Conservation (phyloP, 2,797 vertebrate genomes). For the Hybognathus amarus region DNA sequence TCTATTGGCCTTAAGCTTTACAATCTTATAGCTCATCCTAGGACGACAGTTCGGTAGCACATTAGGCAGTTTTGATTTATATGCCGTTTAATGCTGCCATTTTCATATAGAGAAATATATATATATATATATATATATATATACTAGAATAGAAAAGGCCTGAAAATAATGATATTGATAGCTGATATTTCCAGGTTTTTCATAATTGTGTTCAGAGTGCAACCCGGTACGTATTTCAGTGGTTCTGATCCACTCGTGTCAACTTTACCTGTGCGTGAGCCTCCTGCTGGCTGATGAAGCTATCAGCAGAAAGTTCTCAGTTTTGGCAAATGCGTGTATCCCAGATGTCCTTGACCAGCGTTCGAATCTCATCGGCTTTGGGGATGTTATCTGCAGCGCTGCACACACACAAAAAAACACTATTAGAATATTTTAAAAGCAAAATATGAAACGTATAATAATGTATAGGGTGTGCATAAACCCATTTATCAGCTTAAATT, state of each 20-base stretch:
- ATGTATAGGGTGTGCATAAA: background rate
- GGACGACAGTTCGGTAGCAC: too few relatives aligned
- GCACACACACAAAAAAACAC: conserved; percentile 20
- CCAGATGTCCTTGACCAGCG: conserved; percentile 96
- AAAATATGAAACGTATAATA: background rate
- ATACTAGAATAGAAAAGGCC: background rate
- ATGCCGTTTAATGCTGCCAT: too few relatives aligned
- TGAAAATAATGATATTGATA: background rate
- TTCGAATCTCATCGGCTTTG: conserved; percentile 93
- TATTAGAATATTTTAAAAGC: background rate
- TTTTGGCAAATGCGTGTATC: conserved; percentile 94
- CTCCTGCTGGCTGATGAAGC: conserved; percentile 93
- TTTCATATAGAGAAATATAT: too few relatives aligned
- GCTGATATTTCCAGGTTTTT: background rate
- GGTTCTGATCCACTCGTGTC: background rate
- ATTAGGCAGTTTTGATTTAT: too few relatives aligned
- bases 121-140: too few relatives aligned
- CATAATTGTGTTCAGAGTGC: background rate
- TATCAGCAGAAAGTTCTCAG: conserved; percentile 93
- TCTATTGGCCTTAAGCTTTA: too few relatives aligned
- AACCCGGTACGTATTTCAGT: background rate
- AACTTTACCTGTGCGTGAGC: conserved; percentile 89
- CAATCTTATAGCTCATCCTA: too few relatives aligned
- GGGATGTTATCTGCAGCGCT: conserved; percentile 97
- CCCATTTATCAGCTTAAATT: background rate